These are phyloP conservation scores for Canis aureus DNA, from an alignment of 2,113 vertebrate species.

Conservation along the genomic window DNA sequence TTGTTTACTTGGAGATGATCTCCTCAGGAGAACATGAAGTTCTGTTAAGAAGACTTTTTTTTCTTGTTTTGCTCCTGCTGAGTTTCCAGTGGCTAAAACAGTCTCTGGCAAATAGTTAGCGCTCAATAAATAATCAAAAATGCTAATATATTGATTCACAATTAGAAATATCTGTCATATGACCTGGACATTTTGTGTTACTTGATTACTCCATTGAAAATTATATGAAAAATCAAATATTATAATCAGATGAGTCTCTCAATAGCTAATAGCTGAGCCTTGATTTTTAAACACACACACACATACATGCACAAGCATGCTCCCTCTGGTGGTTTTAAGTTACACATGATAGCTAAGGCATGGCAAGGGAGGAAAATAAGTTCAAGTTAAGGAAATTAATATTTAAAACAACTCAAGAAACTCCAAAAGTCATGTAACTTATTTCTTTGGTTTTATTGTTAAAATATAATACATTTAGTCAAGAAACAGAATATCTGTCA, in stretches of 20 bases:
- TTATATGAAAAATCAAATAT: background rate
- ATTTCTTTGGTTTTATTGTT: background rate
- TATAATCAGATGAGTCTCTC: background rate
- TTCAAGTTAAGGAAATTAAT: conserved; percentile 32
- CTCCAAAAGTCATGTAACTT: background rate
- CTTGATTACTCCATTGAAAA: background rate
- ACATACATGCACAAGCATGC: too few species aligned
- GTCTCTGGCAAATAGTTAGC: background rate
- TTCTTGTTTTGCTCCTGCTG: background rate
- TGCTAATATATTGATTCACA: background rate
- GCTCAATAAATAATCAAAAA: background rate
- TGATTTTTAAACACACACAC: background rate
- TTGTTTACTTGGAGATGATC: background rate
- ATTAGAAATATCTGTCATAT: background rate
- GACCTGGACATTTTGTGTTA: background rate
- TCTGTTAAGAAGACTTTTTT: background rate
- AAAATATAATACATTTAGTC: conserved; percentile 20
- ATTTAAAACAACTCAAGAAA: background rate
- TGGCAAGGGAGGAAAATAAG: conserved; percentile 18
- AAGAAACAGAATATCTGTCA: background rate
- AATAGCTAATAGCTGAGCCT: background rate
- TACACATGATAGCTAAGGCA: background rate
- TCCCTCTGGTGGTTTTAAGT: background rate
- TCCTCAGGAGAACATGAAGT: background rate
- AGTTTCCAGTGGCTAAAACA: background rate